Evolutionary conservation across 2,888 invertebrate genomes (phyloP).

Genomic region (Chironomus riparius): DNA sequence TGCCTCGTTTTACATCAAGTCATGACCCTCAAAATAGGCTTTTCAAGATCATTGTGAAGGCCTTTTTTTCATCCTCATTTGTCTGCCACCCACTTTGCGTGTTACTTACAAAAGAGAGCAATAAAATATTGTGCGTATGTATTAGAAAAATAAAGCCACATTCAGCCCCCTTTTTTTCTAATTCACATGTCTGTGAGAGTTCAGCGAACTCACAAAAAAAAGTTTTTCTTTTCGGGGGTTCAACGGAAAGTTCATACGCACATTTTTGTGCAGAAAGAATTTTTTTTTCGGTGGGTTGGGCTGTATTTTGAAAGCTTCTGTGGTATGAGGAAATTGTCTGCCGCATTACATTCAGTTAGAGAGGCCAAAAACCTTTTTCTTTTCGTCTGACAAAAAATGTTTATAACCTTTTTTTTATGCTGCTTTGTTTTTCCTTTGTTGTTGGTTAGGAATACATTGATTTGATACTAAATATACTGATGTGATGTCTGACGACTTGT

Average conservation of each 20-base stretch:
- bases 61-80: not conserved
- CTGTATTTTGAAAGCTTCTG: not conserved
- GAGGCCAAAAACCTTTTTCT: conserved; percentile 22
- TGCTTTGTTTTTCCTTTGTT: no score
- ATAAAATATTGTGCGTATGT: conserved; percentile 2
- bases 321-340: conserved; percentile 14
- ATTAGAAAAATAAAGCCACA: not conserved
- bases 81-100: conserved; percentile 12
- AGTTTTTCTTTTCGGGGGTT: not conserved
- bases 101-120: not conserved
- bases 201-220: not conserved
- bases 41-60: conserved; percentile 18
- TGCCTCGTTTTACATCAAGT: not conserved
- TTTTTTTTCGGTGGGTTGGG: not conserved
- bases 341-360: not conserved
- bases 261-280: conserved; percentile 13
- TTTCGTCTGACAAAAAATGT: conserved; percentile 17
- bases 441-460: no score
- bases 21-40: conserved; percentile 5
- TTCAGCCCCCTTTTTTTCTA: not conserved
- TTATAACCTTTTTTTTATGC: not conserved
- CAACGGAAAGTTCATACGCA: conserved; percentile 14
- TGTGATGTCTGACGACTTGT: no score
- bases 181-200: conserved; percentile 13
- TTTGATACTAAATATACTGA: no score